A percentile compares a stretch with the other conserved stretches of the same genome.
phyloP scores from a whole-genome alignment of 92 coral and sea anemone species.

The Zoanthus gigantus region DNA sequence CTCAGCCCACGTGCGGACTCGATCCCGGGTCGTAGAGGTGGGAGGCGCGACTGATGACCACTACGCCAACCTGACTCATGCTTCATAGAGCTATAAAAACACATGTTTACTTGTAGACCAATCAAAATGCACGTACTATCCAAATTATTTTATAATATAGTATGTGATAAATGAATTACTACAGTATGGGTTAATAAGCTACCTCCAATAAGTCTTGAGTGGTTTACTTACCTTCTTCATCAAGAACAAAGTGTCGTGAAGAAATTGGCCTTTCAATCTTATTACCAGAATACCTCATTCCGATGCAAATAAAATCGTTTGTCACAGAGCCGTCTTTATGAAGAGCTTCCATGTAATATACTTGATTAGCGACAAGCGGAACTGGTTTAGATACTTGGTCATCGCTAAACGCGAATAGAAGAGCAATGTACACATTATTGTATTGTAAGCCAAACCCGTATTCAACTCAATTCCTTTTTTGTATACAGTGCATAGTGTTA shows the following conservation, averaged over 20 bases:
- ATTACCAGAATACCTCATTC: conserved; percentile 52
- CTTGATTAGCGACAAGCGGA: conserved; percentile 38
- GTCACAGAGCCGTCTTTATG: conserved; percentile 51
- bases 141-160: too few relatives aligned
- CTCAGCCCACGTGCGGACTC: too few relatives aligned
- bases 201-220: not conserved
- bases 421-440: not conserved
- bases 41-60: too few relatives aligned
- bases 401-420: not conserved
- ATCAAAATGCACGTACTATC: too few relatives aligned
- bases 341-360: conserved; percentile 71
- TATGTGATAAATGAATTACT: too few relatives aligned
- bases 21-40: too few relatives aligned
- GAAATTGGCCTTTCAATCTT: conserved; percentile 56
- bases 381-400: conserved; percentile 58
- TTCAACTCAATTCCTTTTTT: not conserved
- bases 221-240: conserved; percentile 32
- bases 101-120: too few relatives aligned
- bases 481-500: too few relatives aligned
- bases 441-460: not conserved
- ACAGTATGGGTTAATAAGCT: too few relatives aligned
- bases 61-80: too few relatives aligned
- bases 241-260: conserved; percentile 67
- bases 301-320: conserved; percentile 60
- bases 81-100: too few relatives aligned